A percentile compares a stretch with the other conserved stretches of the same genome.
Conservation (phyloP, 2,113 vertebrate species). For the Mionectes macconnelli region DNA sequence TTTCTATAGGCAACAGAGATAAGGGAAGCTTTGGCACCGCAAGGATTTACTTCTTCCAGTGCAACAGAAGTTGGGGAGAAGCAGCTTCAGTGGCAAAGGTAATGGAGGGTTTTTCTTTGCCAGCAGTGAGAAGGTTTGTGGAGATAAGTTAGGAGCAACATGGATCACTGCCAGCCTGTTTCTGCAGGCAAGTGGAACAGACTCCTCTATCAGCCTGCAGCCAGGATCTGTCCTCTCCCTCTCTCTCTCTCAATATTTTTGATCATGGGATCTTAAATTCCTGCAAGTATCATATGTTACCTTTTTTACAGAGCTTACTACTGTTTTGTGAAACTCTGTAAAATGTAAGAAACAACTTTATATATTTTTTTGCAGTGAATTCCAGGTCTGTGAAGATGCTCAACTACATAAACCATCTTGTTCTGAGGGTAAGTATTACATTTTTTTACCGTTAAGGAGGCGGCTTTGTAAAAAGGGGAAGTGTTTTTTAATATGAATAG, state of each 20-base stretch:
- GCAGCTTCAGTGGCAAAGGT: conserved; percentile 17
- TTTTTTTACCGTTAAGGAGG: neutral
- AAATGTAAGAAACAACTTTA: neutral
- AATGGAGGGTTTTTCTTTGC: neutral
- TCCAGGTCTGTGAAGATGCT: conserved; percentile 26
- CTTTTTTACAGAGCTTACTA: neutral
- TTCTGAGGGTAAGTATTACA: conserved; percentile 56
- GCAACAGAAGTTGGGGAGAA: neutral
- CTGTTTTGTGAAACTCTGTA: neutral
- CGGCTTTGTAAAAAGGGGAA: neutral
- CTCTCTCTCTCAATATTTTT: neutral
- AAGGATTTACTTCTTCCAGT: neutral
- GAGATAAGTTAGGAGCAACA: neutral
- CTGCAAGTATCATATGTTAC: neutral
- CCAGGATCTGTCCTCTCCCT: neutral
- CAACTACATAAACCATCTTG: neutral
- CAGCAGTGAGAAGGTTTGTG: neutral
- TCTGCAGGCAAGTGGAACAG: neutral
- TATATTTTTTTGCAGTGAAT: conserved; percentile 53
- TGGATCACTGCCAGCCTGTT: neutral
- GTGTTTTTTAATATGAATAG: neutral
- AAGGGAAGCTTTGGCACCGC: neutral
- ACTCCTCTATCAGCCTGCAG: neutral
- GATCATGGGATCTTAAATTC: neutral
- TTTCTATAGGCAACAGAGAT: conserved; percentile 35